phyloP scores from a whole-genome alignment of 1,140 invertebrate species.

The Drosophila bocqueti region DNA sequence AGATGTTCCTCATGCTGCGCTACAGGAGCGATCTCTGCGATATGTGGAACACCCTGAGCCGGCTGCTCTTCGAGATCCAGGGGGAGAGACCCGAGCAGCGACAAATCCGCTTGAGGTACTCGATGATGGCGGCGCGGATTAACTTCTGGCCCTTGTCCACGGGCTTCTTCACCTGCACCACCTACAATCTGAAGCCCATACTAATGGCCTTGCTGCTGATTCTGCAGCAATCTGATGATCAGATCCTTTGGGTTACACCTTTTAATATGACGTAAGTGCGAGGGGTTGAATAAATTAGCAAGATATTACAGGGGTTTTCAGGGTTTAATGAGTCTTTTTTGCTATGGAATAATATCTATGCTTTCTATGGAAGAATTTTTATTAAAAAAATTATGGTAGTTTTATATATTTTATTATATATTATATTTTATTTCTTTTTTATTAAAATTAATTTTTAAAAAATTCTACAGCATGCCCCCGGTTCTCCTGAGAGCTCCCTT shows the following conservation, averaged over 20 bases:
- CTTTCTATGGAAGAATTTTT: background rate
- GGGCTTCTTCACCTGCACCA: constrained; percentile 61
- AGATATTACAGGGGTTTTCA: background rate
- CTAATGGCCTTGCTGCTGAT: constrained; percentile 50
- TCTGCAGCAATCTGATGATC: constrained; percentile 11
- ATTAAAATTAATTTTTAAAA: too few species aligned
- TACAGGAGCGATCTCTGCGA: constrained; percentile 53
- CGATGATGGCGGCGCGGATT: constrained; percentile 54
- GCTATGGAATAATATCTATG: too few species aligned
- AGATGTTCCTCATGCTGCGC: constrained; percentile 65
- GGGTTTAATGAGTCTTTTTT: too few species aligned
- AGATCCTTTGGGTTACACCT: constrained; percentile 52
- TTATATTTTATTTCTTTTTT: too few species aligned
- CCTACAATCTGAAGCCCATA: constrained; percentile 70
- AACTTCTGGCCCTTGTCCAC: constrained; percentile 71
- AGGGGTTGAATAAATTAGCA: background rate
- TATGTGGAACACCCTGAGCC: constrained; percentile 23
- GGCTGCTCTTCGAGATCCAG: constrained; percentile 21
- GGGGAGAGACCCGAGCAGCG: constrained; percentile 11
- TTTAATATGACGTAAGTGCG: constrained; percentile 80
- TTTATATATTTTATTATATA: too few species aligned
- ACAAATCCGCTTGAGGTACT: constrained; percentile 27
- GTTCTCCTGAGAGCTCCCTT: constrained; percentile 26
- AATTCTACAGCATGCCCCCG: constrained; percentile 50
- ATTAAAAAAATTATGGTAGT: background rate